Percentiles rank a stretch among this genome's conserved stretches.
These are phyloP conservation scores for Larimichthys polyactis DNA, from an alignment of 2,113 vertebrate genomes.

Conservation along the genomic window DNA sequence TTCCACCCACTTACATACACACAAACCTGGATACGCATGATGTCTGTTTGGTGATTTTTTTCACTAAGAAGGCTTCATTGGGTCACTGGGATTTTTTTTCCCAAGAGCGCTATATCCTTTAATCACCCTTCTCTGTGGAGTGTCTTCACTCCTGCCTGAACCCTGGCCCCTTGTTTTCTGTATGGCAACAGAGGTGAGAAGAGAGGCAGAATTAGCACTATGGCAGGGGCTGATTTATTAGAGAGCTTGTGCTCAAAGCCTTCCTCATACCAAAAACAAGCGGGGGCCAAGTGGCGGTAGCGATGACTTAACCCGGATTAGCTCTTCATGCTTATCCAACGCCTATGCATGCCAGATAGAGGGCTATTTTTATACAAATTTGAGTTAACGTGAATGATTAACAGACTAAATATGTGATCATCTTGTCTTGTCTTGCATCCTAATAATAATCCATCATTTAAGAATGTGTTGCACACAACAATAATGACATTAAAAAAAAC, in stretches of 20 bases:
- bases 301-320: slow-evolving; percentile 59
- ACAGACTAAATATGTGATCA: slow-evolving; percentile 18
- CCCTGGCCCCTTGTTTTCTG: slow-evolving; percentile 51
- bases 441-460: slow-evolving; percentile 16
- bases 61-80: slow-evolving; percentile 25
- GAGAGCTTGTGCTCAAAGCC: slow-evolving; percentile 45
- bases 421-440: background rate
- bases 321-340: slow-evolving; percentile 33
- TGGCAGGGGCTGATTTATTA: slow-evolving; percentile 57
- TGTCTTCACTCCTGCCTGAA: slow-evolving; percentile 56
- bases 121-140: slow-evolving; percentile 58
- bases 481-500: background rate
- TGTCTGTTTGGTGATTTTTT: slow-evolving; percentile 23
- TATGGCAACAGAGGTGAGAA: slow-evolving; percentile 44
- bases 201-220: slow-evolving; percentile 57
- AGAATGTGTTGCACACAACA: background rate
- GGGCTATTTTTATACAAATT: slow-evolving; percentile 2
- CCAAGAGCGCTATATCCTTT: slow-evolving; percentile 51
- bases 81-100: slow-evolving; percentile 13
- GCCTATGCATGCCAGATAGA: slow-evolving; percentile 5
- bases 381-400: background rate
- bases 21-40: background rate
- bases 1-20: background rate
- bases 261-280: slow-evolving; percentile 51
- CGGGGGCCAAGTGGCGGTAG: slow-evolving; percentile 38